Percentiles rank a stretch among this genome's conserved stretches.
Evolutionary conservation across 1,140 invertebrate species (phyloP).

Genomic region (Nomia melanderi): DNA sequence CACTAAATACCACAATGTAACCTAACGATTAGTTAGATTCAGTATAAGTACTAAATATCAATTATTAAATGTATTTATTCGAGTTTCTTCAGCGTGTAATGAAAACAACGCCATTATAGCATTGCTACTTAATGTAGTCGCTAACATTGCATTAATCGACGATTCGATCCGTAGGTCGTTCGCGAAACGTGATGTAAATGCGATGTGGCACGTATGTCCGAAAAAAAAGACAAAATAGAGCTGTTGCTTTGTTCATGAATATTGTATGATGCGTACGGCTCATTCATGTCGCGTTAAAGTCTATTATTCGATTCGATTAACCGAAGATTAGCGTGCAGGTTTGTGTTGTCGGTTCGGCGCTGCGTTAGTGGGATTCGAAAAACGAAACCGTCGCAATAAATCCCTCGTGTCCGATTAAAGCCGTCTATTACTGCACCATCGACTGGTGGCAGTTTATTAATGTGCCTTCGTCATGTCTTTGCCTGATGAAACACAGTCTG

Average conservation of each 20-base stretch:
- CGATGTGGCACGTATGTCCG: not conserved
- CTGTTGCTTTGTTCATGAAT: not conserved
- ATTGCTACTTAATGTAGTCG: not conserved
- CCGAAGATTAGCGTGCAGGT: not conserved
- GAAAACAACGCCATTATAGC: not conserved
- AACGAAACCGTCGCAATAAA: constrained; percentile 13
- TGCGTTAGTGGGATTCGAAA: not conserved
- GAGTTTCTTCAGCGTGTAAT: too few species aligned
- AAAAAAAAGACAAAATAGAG: not conserved
- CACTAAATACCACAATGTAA: too few species aligned
- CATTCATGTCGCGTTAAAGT: not conserved
- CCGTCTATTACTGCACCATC: not conserved
- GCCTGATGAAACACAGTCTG: not conserved
- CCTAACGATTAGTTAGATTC: too few species aligned
- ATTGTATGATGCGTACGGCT: not conserved
- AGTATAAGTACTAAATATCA: too few species aligned
- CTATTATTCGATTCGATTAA: not conserved
- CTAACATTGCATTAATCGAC: not conserved
- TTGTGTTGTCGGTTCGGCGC: not conserved
- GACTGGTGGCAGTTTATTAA: constrained; percentile 5
- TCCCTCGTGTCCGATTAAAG: not conserved
- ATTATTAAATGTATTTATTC: too few species aligned
- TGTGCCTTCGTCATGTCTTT: not conserved
- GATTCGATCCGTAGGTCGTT: not conserved
- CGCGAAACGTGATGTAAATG: constrained; percentile 3